A percentile compares a stretch with the other conserved stretches of the same genome.
Conservation (phyloP, 2,888 invertebrate genomes). For the Allophyes oxyacanthae region DNA sequence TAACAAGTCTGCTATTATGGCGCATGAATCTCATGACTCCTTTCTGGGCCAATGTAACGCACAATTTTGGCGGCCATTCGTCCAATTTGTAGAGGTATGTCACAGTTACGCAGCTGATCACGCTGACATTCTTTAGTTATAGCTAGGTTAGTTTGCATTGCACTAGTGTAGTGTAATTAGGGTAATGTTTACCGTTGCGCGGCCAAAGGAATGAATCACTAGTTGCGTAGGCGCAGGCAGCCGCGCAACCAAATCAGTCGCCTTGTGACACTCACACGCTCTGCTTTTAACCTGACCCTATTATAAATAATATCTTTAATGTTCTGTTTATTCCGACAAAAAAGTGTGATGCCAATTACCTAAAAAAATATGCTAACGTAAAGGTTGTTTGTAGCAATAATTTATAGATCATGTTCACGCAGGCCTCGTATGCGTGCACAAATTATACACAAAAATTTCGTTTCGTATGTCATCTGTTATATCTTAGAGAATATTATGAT, state of each 20-base stretch:
- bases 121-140: constrained; percentile 43
- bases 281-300: constrained; percentile 75
- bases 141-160: constrained; percentile 65
- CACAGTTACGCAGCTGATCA: constrained; percentile 37
- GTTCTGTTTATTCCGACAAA: constrained; percentile 58
- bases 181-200: constrained; percentile 83
- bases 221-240: constrained; percentile 77
- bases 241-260: constrained; percentile 78
- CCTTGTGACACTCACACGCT: constrained; percentile 71
- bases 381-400: constrained; percentile 37
- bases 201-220: constrained; percentile 85
- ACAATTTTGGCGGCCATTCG: constrained; percentile 22
- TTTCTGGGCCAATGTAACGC: constrained; percentile 16
- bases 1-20: neutral
- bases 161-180: constrained; percentile 75
- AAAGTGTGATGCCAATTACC: constrained; percentile 56
- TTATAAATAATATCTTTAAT: constrained; percentile 63
- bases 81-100: constrained; percentile 30
- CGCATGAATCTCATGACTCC: neutral
- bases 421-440: constrained; percentile 17
- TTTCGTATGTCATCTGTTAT: neutral
- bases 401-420: constrained; percentile 29
- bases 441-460: constrained; percentile 11
- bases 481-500: too few species aligned
- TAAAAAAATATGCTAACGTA: constrained; percentile 54